Evolutionary conservation across 64 coral and sea anemone species (phyloP).

Genomic region (Dendronephthya gigantea): DNA sequence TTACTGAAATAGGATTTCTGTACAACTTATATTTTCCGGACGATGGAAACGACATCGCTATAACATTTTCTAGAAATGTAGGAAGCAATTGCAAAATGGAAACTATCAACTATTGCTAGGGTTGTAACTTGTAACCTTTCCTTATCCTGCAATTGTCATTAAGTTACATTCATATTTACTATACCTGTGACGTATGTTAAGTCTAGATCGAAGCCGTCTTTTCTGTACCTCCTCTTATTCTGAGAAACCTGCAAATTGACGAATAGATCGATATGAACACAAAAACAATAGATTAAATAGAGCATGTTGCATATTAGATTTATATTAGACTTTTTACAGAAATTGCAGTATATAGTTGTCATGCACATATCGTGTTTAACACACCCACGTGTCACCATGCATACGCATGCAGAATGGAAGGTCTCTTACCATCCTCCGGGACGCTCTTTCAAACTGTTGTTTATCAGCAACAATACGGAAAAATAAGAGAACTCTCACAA

Average conservation of each 20-base stretch:
- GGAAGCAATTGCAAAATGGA: too few species aligned
- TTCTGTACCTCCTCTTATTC: slow-evolving; percentile 82
- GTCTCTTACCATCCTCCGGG: slow-evolving; percentile 61
- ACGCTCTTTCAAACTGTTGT: slow-evolving; percentile 82
- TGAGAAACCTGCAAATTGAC: slow-evolving; percentile 64
- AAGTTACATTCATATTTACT: background rate
- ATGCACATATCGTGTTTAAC: too few species aligned
- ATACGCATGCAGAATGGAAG: too few species aligned
- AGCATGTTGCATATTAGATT: too few species aligned
- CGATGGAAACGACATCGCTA: slow-evolving; percentile 98
- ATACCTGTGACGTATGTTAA: slow-evolving; percentile 98
- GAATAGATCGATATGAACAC: too few species aligned
- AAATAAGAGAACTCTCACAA: slow-evolving; percentile 73
- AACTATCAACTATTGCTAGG: too few species aligned
- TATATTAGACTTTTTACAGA: too few species aligned
- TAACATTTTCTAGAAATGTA: slow-evolving; percentile 62
- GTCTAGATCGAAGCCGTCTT: slow-evolving; percentile 98
- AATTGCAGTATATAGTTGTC: too few species aligned
- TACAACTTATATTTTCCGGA: slow-evolving; percentile 91
- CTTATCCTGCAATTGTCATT: too few species aligned
- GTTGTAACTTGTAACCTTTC: too few species aligned
- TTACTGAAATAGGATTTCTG: slow-evolving; percentile 77
- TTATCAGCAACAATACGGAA: slow-evolving; percentile 83
- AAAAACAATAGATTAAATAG: too few species aligned
- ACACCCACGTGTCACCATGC: background rate